Evolutionary conservation across 1,140 invertebrate genomes (phyloP).

Genomic region (Agrypnia vestita): DNA sequence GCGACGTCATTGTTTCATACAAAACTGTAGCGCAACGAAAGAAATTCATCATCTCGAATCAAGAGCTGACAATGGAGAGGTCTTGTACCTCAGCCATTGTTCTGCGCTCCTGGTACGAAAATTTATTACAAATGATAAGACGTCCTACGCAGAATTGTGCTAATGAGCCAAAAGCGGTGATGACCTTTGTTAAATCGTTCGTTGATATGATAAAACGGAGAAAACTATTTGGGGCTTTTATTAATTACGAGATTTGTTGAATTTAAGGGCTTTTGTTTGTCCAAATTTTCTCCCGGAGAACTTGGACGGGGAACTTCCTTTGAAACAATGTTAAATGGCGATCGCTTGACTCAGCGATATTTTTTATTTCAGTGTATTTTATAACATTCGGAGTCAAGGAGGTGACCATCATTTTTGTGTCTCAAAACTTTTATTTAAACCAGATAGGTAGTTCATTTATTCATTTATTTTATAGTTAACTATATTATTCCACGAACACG

Average conservation of each 20-base stretch:
- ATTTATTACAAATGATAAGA: conserved; percentile 52
- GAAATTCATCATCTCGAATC: conserved; percentile 44
- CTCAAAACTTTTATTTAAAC: too few relatives aligned
- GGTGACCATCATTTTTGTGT: too few relatives aligned
- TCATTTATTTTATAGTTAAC: too few relatives aligned
- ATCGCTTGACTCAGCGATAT: too few relatives aligned
- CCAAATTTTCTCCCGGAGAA: background rate
- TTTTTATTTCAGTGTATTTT: too few relatives aligned
- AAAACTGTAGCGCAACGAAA: conserved; percentile 33
- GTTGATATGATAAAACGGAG: conserved; percentile 27
- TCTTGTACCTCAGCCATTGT: conserved; percentile 31
- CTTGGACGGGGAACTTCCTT: too few relatives aligned
- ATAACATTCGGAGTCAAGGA: too few relatives aligned
- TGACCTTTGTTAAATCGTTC: conserved; percentile 43
- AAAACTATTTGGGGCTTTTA: conserved; percentile 9
- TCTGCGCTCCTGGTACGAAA: conserved; percentile 36
- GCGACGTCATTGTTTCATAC: conserved; percentile 39
- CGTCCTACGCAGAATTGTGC: conserved; percentile 38
- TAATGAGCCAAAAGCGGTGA: conserved; percentile 39
- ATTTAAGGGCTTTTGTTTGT: conserved; percentile 13
- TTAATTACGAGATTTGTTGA: conserved; percentile 15
- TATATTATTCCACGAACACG: too few relatives aligned
- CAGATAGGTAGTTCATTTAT: too few relatives aligned
- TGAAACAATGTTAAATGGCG: too few relatives aligned
- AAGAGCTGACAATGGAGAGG: conserved; percentile 38